Evolutionary conservation across 2,797 vertebrate species (phyloP), one percentile per base, ranked within the genome.

Genomic region (Xenentodon cancila): DNA sequence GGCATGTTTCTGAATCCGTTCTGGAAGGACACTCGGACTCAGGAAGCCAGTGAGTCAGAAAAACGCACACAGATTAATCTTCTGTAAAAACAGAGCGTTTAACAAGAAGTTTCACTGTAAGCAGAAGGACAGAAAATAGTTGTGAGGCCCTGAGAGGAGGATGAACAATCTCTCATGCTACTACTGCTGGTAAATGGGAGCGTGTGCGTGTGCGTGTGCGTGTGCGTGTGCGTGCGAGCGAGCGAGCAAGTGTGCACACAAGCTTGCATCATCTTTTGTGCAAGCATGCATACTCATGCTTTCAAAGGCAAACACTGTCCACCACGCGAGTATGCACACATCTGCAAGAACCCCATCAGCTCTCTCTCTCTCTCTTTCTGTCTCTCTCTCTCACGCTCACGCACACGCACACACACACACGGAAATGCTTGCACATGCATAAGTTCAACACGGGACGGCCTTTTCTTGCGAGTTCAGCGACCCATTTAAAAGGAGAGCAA

Each of bases 401-500:
- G 63, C 51, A 57, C 30, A 62, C 48, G 53, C 53, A 56, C 19
- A 59, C 53, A 22, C 53, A 45, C 30, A 54, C 55, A 40, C 47
- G 18, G 19, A 54, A 62, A 67, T 20, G 59, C 67, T 37, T 34
- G 37, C 12, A 40, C 37, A 13, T 13, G 37, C 12, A 2, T 43
- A 53, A 54, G 44, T 60, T 78, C 53, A 62, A 75, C 62, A 61
- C 72, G 74, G 56, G 59, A 55, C 45, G 62, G 49, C 69, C 69
- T 40, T 75, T 49, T 67, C 69, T 64, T 53, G 18, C 49, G 73
- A 80, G 84, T 68, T 84, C 87, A 88, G 60, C 87, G 86, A 91
- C 82, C 86, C 84, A 54, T 68, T 20, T 85, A 71, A 87, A 81
- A 87, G 79, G 72, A 87, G 87, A 83, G 77, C 82, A 86, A 86